Conservation (phyloP, 2,888 invertebrate species). For the Ernsta delagoae region DNA sequence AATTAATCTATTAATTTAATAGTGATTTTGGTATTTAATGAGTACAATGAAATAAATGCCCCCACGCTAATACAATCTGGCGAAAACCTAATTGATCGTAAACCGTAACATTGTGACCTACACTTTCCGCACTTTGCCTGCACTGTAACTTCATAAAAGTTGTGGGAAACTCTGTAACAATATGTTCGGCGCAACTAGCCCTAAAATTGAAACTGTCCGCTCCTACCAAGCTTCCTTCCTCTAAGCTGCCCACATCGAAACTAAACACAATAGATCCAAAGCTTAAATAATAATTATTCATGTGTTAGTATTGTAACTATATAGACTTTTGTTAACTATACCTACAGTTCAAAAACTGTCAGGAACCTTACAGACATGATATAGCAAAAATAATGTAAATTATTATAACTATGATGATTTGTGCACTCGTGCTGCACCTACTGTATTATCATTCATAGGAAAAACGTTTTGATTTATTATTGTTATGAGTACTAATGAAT, state of each 20-base stretch:
- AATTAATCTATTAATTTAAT: no score
- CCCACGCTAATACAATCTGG: not conserved
- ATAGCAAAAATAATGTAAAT: no score
- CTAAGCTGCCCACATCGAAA: not conserved
- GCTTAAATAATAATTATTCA: no score
- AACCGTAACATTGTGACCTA: not conserved
- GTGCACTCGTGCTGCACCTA: no score
- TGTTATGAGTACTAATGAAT: not conserved
- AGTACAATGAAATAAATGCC: not conserved
- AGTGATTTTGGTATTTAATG: no score
- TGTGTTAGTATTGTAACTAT: no score
- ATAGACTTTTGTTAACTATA: no score
- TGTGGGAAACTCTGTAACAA: conserved; percentile 14
- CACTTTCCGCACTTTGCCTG: not conserved
- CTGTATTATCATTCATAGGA: no score
- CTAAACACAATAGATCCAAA: no score
- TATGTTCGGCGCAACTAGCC: not conserved
- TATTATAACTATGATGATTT: no score
- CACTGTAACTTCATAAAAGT: conserved; percentile 24
- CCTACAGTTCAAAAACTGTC: no score
- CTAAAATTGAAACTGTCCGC: not conserved
- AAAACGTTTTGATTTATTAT: not conserved
- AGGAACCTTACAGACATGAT: no score
- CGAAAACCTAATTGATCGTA: not conserved
- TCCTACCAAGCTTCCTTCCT: not conserved